These are phyloP conservation scores for Atethmia centrago DNA, from an alignment of 2,888 invertebrate species.

Conservation along the genomic window DNA sequence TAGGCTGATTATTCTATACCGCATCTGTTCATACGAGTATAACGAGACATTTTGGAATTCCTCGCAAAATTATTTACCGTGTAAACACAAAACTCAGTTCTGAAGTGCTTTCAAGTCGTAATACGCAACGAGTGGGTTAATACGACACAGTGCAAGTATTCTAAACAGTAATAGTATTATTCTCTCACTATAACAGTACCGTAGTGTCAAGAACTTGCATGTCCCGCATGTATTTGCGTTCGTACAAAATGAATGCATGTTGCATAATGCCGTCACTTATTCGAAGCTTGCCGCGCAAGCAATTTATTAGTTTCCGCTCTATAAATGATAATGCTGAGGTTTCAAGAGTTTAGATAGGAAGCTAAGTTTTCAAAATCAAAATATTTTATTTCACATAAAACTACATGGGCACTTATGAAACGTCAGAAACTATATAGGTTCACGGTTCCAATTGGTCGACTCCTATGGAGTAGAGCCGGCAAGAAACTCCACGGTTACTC, in stretches of 20 bases:
- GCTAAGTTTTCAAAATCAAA: no score
- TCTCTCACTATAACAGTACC: background rate
- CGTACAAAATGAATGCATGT: constrained; percentile 41
- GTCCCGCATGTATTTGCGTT: constrained; percentile 24
- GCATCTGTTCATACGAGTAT: no score
- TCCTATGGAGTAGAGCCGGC: no score
- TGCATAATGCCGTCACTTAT: constrained; percentile 32
- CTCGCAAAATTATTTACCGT: background rate
- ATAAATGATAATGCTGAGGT: constrained; percentile 2
- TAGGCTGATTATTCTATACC: no score
- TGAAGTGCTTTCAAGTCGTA: background rate
- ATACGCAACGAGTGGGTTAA: background rate
- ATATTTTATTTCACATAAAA: no score
- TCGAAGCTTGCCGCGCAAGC: constrained; percentile 21
- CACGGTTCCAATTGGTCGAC: no score
- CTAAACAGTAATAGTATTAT: constrained; percentile 9
- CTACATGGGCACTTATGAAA: no score
- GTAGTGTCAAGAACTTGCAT: constrained; percentile 25
- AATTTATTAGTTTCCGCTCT: constrained; percentile 53
- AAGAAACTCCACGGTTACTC: no score
- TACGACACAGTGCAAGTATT: constrained; percentile 1
- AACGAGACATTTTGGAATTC: background rate
- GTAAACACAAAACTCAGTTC: background rate
- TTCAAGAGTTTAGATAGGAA: constrained; percentile 3
- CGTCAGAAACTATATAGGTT: no score